Evolutionary conservation across 2,888 invertebrate species (phyloP), one percentile per base, ranked within the genome.

Genomic region (Xestia sexstrigata): DNA sequence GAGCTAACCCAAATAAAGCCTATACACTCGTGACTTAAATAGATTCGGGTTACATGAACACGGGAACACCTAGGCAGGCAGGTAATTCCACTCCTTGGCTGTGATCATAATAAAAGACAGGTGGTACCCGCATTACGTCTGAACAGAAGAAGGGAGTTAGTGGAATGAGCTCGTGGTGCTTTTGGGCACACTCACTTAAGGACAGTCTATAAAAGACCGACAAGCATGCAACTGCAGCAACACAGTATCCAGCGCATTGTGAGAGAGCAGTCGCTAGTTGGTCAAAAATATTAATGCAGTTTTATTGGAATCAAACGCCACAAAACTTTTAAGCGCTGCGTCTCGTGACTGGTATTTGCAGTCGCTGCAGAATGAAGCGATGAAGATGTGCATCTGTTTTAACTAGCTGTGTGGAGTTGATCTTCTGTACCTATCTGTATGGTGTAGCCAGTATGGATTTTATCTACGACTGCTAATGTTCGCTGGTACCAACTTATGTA

Each of bases 401-500:
- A 5, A 0, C 3, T 15, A 2, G 9, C 39, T 60, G 47, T 9
- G 20, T 15, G 23, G 1, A 52, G 1, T 7, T 7, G 2, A 20
- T 2, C 47, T 78, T 73, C 55, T 72, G 73, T 30, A 0, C 0
- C 0, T 20, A 3, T 26, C 1, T 20, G 0, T n/a, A 35, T 11
- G 8, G 5, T 52, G n/a, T 11, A 3, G 39, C 49, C 71, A 45
- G 76, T 84, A 80, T 72, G 78, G 84, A 87, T 86, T 79, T 84
- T 88, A 87, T 87, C 87, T 82, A 30, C 35, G 42, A 13, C 39
- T 74, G 66, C 63, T 87, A 85, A 85, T 85, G 83, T 77, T 70
- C 70, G 39, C 23, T 76, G 47, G 79, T 49, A 47, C 63, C n/a
- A 77, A 83, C 78, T 82, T 82, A 67, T 82, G 82, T 79, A 79